Evolutionary conservation across 2,113 vertebrate species (phyloP), one percentile per base, ranked within the genome.

Genomic region (Daboia siamensis): DNA sequence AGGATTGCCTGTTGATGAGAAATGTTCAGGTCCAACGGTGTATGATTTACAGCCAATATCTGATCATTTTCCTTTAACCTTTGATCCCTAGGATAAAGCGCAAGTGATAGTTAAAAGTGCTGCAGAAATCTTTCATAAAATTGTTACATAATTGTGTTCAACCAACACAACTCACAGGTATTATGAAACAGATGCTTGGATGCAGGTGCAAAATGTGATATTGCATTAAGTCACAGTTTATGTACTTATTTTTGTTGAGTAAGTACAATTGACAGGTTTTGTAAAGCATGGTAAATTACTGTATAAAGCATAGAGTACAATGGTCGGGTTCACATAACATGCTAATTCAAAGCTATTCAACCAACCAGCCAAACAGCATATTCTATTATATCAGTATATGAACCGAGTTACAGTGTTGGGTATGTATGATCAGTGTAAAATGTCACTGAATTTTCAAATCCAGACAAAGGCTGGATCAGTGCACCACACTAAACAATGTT

Each of bases 51-150:
- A 93, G 98, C 98, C 98, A 99, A 95, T 96, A 99, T 98, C 95
- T 99, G 99, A 97, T 99, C 99, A 90, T 98, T 98, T 96, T 99
- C 99, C 96, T 97, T 98, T 46, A 99, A 96, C 85, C 98, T 97
- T 84, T 98, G 98, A 96, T 99, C 98, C 97, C 99, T 99, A 94
- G n/a, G 93, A 93, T 61, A 94, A 96, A 94, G 96, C 84, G 95
- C 57, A 93, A 94, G 97, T 97, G 92, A 90, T 88, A 88, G 89
- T 95, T 91, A 74, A 92, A 93, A 2, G 59, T 91, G 2, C 86
- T 85, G 0, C 0, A 86, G 92, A 44, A 94, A 44, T 39, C 91
- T 21, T 80, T 86, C 84, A 23, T 44, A 5, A 92, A 17, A 90
- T 52, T 94, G 93, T 0, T 6, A 94, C 0, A 88, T 57, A 54